Base-by-base conservation (phyloP, 1,140 invertebrate genomes). In the Bombus sylvicola region DNA sequence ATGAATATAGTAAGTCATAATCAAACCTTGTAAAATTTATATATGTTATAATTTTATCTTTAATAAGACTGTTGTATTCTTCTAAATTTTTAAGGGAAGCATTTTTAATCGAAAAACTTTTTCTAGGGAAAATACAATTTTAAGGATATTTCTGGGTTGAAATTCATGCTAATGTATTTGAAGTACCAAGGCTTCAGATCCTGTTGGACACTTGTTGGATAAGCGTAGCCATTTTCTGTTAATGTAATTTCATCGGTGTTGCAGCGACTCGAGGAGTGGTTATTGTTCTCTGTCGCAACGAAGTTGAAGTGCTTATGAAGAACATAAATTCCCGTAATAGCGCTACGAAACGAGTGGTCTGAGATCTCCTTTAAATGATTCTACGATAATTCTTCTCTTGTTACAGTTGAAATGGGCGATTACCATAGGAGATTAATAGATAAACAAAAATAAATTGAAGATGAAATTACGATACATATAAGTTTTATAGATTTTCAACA, bases 201-300 rank as follows among this genome's bases (percentile, higher is more conserved):
- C 12, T n/a, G 4, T 62, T 59, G 2, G 0, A 62, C 59, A n/a
- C 28, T n/a, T 13, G 59, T 62, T 13, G 28, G 12, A n/a, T n/a
- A 28, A n/a, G 4, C 59, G 2, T n/a, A 62, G 1, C 12, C 28
- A n/a, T n/a, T 12, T 62, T n/a, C 22, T 39, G 39, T 80, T 80
- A 72, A 80, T 41, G 77, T 57, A 71, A 71, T 85, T 85, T 80
- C 68, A 43, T 39, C 76, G 53, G 12, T 12, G 15, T 62, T 59
- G 47, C 64, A 43, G n/a, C 53, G 76, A 4, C 15, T n/a, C 15
- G 37, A 85, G 83, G 77, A 80, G 76, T 72, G 83, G 83, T 80
- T 85, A 85, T 79, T 85, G 76, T 80, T 85, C 28, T 69, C 28
- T 85, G 68, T 85, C 4, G 83, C 76, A 85, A 85, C 10, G 2